A percentile compares a stretch with the other conserved stretches of the same genome.
Evolutionary conservation across 2,888 invertebrate species (phyloP).

Genomic region (Ochropleura leucogaster): DNA sequence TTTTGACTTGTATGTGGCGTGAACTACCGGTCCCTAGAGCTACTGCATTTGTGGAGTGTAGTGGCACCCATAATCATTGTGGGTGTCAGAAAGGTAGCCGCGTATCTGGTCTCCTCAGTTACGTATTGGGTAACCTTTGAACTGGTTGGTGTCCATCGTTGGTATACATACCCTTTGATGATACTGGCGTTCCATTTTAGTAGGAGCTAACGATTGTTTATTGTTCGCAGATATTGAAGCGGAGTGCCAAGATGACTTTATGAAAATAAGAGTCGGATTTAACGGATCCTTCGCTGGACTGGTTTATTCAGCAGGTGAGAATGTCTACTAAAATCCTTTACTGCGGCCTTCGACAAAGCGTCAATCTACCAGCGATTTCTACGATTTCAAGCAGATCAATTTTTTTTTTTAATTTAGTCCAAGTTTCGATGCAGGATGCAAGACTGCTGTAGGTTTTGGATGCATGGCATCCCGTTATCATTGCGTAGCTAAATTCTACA

Average conservation of each 20-base stretch:
- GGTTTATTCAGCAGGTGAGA: conserved; percentile 96
- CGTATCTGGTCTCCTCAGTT: not conserved
- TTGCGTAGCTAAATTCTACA: too few relatives aligned
- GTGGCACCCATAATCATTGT: too few relatives aligned
- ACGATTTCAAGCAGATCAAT: too few relatives aligned
- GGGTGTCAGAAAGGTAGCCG: not conserved
- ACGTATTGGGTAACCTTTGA: too few relatives aligned
- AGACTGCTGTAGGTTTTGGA: too few relatives aligned
- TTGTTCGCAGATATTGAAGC: conserved; percentile 96
- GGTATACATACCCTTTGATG: not conserved
- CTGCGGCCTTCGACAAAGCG: not conserved
- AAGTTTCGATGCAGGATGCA: too few relatives aligned
- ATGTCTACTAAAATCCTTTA: not conserved
- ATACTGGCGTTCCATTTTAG: not conserved
- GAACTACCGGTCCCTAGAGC: not conserved
- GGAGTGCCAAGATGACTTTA: conserved; percentile 98
- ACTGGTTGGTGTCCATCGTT: too few relatives aligned
- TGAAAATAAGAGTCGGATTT: conserved; percentile 98
- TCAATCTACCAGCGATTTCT: not conserved
- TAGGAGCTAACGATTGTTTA: conserved; percentile 10
- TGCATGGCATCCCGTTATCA: too few relatives aligned
- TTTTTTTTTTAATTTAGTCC: too few relatives aligned
- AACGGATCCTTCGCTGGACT: conserved; percentile 97
- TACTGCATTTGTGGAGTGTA: not conserved
- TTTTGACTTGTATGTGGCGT: conserved; percentile 11